Evolutionary conservation across 2,113 vertebrate genomes (phyloP).

Genomic region (Caloenas nicobarica): DNA sequence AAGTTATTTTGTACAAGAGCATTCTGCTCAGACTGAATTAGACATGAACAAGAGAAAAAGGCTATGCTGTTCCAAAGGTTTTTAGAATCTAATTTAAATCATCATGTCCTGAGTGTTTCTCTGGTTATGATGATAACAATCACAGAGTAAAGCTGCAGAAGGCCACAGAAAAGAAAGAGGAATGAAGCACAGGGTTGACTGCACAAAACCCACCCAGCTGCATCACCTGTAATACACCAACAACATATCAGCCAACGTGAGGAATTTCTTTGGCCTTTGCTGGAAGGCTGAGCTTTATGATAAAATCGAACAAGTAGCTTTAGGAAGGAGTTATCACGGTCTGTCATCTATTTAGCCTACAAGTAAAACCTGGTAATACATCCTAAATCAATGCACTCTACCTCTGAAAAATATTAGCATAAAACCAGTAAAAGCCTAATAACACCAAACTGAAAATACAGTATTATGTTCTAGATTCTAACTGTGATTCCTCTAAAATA

Average conservation of each 20-base stretch:
- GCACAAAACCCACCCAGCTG: background rate
- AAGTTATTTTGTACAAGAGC: background rate
- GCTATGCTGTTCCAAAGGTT: background rate
- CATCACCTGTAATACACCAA: background rate
- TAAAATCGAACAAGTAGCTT: background rate
- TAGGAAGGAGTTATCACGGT: background rate
- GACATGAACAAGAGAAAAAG: background rate
- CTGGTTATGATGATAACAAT: background rate
- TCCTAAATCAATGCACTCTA: background rate
- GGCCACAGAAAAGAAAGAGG: background rate
- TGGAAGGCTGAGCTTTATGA: background rate
- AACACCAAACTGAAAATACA: background rate
- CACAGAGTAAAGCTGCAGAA: background rate
- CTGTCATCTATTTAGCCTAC: background rate
- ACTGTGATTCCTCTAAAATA: background rate
- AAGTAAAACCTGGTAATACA: background rate
- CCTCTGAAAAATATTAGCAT: conserved; percentile 1
- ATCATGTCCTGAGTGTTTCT: background rate
- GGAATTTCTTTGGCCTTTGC: background rate
- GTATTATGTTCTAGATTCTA: background rate
- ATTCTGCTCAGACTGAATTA: background rate
- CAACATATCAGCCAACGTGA: background rate
- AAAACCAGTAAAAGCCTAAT: background rate
- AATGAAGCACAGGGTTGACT: background rate
- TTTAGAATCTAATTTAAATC: background rate